Conservation (phyloP, 2,797 vertebrate genomes). For the Dromococcyx pavoninus region DNA sequence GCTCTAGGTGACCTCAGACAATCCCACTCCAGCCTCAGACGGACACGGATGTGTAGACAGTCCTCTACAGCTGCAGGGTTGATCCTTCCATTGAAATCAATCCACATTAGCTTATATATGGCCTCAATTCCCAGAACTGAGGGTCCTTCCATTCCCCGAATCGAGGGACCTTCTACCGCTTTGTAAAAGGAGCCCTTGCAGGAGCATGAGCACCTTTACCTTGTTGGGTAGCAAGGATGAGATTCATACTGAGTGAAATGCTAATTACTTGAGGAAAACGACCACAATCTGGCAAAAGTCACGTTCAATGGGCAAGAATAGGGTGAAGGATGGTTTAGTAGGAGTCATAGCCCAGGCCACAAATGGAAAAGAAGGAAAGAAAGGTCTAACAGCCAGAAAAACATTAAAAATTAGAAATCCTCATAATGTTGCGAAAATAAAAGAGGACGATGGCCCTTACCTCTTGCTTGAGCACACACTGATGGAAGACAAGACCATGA, state of each 20-base stretch:
- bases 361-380: neutral
- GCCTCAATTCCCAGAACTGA: neutral
- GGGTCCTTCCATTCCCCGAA: neutral
- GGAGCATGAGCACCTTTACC: neutral
- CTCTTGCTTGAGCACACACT: neutral
- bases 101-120: rapidly evolving
- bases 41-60: rapidly evolving
- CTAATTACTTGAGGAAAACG: rapidly evolving
- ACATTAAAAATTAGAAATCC: neutral
- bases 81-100: neutral
- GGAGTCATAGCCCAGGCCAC: neutral
- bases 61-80: neutral
- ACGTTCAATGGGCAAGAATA: rapidly evolving
- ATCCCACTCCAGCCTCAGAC: neutral
- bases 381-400: neutral
- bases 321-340: rapidly evolving
- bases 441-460: neutral
- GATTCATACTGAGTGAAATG: rapidly evolving
- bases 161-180: neutral
- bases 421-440: neutral
- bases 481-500: rapidly evolving
- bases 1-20: neutral
- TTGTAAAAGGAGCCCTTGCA: rapidly evolving
- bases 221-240: rapidly evolving
- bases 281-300: neutral